Evolutionary conservation across 2,888 invertebrate genomes (phyloP).

Genomic region (Agrochola lota): DNA sequence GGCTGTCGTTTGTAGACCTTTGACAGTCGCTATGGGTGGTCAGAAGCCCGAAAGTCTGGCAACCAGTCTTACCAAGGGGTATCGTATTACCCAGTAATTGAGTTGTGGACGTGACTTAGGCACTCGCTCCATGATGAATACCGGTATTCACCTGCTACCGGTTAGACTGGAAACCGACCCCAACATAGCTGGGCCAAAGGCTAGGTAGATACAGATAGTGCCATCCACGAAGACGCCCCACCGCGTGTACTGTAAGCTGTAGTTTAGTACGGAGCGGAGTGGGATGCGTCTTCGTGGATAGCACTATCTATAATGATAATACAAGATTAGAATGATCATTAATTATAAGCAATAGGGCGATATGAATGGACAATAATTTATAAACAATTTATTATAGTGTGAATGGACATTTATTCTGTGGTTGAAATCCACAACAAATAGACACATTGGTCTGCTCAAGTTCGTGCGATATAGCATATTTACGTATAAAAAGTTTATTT

Average conservation of each 20-base stretch:
- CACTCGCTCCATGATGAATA: neutral
- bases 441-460: conserved; percentile 59
- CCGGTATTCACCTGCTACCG: neutral
- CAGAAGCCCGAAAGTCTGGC: neutral
- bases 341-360: neutral
- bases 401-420: conserved; percentile 34
- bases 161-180: neutral
- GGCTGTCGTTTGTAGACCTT: neutral
- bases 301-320: neutral
- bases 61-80: neutral
- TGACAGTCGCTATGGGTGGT: neutral
- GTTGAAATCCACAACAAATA: conserved; percentile 27
- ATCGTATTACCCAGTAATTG: neutral
- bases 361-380: conserved; percentile 16
- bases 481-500: conserved; percentile 41
- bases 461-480: conserved; percentile 26
- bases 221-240: too few relatives aligned
- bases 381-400: conserved; percentile 7
- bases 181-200: neutral
- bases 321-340: neutral
- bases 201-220: too few relatives aligned
- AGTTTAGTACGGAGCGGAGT: too few relatives aligned
- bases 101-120: neutral
- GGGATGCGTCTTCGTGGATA: too few relatives aligned
- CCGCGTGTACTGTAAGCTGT: too few relatives aligned